Evolutionary conservation across 2,888 invertebrate genomes (phyloP).

Genomic region (Chrysina gloriosa): DNA sequence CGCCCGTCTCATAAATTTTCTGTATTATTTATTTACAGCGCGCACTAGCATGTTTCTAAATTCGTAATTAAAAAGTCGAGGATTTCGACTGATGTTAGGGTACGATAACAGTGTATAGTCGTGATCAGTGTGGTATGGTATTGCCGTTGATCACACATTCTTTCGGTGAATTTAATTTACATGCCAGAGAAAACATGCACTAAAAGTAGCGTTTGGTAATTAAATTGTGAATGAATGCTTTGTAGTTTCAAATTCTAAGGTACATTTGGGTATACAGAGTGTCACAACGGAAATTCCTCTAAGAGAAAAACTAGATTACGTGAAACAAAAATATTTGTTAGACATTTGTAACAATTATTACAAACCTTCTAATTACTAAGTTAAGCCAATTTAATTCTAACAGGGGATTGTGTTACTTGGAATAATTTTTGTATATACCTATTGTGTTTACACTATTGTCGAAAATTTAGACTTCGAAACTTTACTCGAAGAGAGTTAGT

Average conservation of each 20-base stretch:
- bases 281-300: not conserved
- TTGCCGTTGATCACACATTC: slow-evolving; percentile 38
- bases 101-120: slow-evolving; percentile 28
- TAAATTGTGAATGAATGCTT: slow-evolving; percentile 35
- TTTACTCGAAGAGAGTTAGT: too few relatives aligned
- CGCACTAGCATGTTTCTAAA: slow-evolving; percentile 34
- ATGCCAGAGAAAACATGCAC: slow-evolving; percentile 33
- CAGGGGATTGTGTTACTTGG: too few relatives aligned
- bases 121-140: slow-evolving; percentile 24
- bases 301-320: not conserved
- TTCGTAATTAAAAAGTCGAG: slow-evolving; percentile 39
- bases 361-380: too few relatives aligned
- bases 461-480: too few relatives aligned
- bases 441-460: too few relatives aligned
- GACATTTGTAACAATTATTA: too few relatives aligned
- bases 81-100: slow-evolving; percentile 34
- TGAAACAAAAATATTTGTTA: too few relatives aligned
- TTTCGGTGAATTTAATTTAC: slow-evolving; percentile 36
- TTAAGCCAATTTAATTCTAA: too few relatives aligned
- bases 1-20: slow-evolving; percentile 41
- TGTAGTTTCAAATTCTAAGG: slow-evolving; percentile 21
- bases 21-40: slow-evolving; percentile 40
- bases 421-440: too few relatives aligned
- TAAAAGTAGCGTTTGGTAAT: slow-evolving; percentile 36
- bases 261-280: not conserved